Evolutionary conservation across 2,888 invertebrate species (phyloP).

Genomic region (Apamea sordens): DNA sequence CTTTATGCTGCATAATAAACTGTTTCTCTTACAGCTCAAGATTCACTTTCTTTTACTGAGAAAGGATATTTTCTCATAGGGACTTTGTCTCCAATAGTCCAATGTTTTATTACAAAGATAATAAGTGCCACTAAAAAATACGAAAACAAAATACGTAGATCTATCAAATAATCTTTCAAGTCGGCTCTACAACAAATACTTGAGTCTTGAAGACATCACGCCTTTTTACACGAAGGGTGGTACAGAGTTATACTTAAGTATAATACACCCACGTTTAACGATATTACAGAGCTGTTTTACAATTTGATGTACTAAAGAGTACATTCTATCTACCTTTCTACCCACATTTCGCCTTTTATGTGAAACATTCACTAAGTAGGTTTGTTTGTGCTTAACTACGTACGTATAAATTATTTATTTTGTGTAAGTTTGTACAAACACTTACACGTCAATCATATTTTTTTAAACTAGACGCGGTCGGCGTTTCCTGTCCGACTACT

Average conservation of each 20-base stretch:
- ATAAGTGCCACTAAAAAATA: neutral
- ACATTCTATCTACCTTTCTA: neutral
- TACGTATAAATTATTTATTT: no score
- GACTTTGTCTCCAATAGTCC: neutral
- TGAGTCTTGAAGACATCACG: no score
- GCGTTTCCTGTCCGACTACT: no score
- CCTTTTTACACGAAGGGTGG: no score
- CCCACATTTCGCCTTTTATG: neutral
- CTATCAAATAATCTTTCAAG: neutral
- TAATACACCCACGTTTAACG: no score
- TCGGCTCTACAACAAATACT: no score
- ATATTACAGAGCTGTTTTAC: no score
- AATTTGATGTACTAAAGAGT: neutral
- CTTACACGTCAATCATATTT: no score
- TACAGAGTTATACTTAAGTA: no score
- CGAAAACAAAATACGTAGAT: neutral
- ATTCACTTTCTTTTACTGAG: neutral
- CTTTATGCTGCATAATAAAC: neutral
- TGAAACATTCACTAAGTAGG: neutral
- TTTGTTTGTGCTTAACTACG: neutral
- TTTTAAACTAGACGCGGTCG: no score
- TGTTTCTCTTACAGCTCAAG: neutral
- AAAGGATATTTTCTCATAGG: neutral
- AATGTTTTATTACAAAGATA: neutral
- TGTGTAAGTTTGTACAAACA: no score